Evolutionary conservation across 2,113 vertebrate species (phyloP).

Genomic region (Bubalus kerabau): DNA sequence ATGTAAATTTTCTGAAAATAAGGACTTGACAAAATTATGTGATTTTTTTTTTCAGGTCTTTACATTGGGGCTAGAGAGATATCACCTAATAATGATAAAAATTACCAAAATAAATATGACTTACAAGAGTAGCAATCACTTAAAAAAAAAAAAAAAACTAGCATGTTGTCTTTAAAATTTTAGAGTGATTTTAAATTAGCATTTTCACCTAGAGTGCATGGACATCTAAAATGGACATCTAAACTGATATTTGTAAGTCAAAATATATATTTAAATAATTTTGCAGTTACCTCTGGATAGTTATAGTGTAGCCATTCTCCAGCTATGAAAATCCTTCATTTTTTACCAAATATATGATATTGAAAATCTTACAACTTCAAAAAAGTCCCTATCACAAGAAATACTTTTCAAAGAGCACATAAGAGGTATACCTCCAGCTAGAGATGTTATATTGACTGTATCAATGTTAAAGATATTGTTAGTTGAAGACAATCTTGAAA

Average conservation of each 20-base stretch:
- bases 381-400: constrained; percentile 5
- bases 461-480: not conserved
- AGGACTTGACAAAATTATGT: constrained; percentile 56
- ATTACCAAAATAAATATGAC: constrained; percentile 55
- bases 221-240: constrained; percentile 47
- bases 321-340: constrained; percentile 51
- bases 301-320: constrained; percentile 57
- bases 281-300: not conserved
- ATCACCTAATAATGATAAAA: constrained; percentile 59
- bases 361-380: constrained; percentile 49
- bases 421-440: not conserved
- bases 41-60: constrained; percentile 54
- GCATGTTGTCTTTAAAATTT: constrained; percentile 14
- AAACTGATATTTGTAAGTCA: constrained; percentile 47
- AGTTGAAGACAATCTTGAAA: not conserved
- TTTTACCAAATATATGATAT: constrained; percentile 14
- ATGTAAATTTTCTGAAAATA: constrained; percentile 73
- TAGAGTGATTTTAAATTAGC: constrained; percentile 2
- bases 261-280: constrained; percentile 62
- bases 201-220: not conserved
- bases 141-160: constrained; percentile 54
- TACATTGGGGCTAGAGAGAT: not conserved
- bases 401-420: constrained; percentile 28
- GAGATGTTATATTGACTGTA: not conserved
- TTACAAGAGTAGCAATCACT: constrained; percentile 57